Conservation (phyloP, 2,888 invertebrate genomes). For the Cataglyphis rosenhaueri region DNA sequence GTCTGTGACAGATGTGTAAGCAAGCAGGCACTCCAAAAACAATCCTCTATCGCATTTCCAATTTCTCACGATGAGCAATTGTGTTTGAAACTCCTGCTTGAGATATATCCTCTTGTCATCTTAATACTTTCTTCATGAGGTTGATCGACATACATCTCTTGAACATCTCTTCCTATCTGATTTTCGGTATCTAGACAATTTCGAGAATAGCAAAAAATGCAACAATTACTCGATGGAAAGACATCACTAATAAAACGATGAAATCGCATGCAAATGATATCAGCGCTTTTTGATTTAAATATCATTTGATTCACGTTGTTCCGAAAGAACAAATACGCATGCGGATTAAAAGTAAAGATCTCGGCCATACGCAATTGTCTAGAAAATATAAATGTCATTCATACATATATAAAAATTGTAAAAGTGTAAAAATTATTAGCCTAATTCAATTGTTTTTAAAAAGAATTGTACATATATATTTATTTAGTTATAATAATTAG, state of each 20-base stretch:
- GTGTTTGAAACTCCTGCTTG: slow-evolving; percentile 53
- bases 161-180: not conserved
- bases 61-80: slow-evolving; percentile 48
- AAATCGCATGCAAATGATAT: slow-evolving; percentile 4
- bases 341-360: not conserved
- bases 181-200: not conserved
- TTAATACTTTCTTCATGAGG: slow-evolving; percentile 2
- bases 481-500: not conserved
- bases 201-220: not conserved
- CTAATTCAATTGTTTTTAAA: not conserved
- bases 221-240: not conserved
- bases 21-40: slow-evolving; percentile 49
- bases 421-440: not conserved
- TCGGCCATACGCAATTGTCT: not conserved
- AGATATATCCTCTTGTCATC: slow-evolving; percentile 14
- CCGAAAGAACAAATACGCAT: not conserved
- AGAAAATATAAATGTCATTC: not conserved
- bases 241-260: not conserved
- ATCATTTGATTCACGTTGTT: not conserved
- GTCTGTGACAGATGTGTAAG: slow-evolving; percentile 7
- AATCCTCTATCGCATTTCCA: slow-evolving; percentile 50
- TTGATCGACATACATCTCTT: slow-evolving; percentile 21
- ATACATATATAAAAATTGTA: not conserved
- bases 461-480: not conserved
- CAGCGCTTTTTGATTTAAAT: not conserved